Evolutionary conservation across 35 echinoderm and acorn worm genomes (phyloP).

Genomic region (Ophiothrix spiculata): DNA sequence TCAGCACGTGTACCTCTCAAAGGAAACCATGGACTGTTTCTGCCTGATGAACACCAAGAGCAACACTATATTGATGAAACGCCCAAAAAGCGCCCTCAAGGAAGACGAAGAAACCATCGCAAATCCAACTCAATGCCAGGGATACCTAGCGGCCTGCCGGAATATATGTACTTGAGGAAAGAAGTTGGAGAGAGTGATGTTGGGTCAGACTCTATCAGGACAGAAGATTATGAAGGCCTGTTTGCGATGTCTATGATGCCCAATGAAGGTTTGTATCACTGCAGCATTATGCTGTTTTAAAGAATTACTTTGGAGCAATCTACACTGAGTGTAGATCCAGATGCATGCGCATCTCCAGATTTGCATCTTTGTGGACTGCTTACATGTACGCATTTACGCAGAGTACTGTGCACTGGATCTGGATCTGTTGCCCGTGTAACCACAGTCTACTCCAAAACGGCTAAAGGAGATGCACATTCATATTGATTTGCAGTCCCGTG

Average conservation of each 20-base stretch:
- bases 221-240: slow-evolving; percentile 75
- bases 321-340: too few relatives aligned
- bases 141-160: slow-evolving; percentile 62
- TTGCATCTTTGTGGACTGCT: too few relatives aligned
- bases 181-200: slow-evolving; percentile 73
- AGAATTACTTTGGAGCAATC: too few relatives aligned
- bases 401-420: too few relatives aligned
- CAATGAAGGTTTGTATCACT: too few relatives aligned
- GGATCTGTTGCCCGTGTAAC: too few relatives aligned
- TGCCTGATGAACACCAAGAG: background rate
- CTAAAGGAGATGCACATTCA: too few relatives aligned
- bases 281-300: too few relatives aligned
- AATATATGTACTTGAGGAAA: slow-evolving; percentile 84
- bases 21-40: background rate
- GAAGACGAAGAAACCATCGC: slow-evolving; percentile 11
- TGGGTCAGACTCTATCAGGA: slow-evolving; percentile 73
- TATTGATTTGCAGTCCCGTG: too few relatives aligned
- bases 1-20: background rate
- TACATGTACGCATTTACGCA: too few relatives aligned
- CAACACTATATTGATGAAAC: background rate
- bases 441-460: too few relatives aligned
- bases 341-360: too few relatives aligned
- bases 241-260: slow-evolving; percentile 31
- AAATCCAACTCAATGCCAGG: slow-evolving; percentile 12
- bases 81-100: slow-evolving; percentile 7